phyloP scores from a whole-genome alignment of 2,113 vertebrate genomes.

The Prinia subflava region DNA sequence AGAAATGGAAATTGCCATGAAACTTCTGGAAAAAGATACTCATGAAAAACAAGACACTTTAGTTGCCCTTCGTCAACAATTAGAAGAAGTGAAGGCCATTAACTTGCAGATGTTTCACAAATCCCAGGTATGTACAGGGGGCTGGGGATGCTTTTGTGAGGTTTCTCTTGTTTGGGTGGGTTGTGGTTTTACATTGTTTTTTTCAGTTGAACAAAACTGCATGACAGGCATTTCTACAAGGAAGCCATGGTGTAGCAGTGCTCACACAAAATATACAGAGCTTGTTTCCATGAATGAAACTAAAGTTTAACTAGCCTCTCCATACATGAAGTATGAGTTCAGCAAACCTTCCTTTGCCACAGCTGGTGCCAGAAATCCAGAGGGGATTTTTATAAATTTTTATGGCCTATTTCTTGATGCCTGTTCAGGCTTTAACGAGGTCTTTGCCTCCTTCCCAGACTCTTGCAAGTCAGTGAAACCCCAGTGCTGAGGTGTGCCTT shows the following conservation, averaged over 20 bases:
- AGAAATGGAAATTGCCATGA: constrained; percentile 99
- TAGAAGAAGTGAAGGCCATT: constrained; percentile 94
- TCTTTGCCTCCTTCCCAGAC: not conserved
- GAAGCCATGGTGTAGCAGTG: not conserved
- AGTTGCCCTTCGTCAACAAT: constrained; percentile 86
- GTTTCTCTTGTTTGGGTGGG: not conserved
- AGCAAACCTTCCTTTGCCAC: not conserved
- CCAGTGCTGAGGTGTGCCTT: not conserved
- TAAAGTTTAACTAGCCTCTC: not conserved
- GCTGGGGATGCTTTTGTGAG: not conserved
- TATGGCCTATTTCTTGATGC: not conserved
- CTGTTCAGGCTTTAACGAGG: not conserved
- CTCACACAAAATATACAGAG: not conserved
- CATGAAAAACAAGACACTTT: constrained; percentile 96
- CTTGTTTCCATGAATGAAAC: not conserved
- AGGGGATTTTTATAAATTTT: not conserved
- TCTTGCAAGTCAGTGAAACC: not conserved
- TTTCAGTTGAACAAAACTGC: not conserved
- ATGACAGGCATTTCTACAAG: not conserved
- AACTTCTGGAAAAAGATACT: constrained; percentile 94
- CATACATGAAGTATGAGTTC: not conserved
- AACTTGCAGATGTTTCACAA: constrained; percentile 98
- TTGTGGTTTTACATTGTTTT: not conserved
- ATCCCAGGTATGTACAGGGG: constrained; percentile 79
- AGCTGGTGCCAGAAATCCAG: not conserved